Evolutionary conservation across 2,113 vertebrate genomes (phyloP).

Genomic region (Melierax canorus): DNA sequence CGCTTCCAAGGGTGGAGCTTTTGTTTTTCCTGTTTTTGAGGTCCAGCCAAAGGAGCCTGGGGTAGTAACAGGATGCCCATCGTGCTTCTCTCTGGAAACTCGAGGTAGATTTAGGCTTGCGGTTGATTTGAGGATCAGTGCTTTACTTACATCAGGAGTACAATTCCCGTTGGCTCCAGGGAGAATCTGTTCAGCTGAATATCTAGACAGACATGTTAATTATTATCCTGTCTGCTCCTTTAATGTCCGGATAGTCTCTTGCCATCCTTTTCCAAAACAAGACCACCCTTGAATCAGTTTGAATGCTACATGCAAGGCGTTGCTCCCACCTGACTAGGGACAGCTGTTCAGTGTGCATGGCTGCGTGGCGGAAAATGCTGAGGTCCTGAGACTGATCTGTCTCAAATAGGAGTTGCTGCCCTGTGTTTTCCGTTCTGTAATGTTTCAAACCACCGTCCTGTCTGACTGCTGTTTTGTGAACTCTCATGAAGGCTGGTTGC

Average conservation of each 20-base stretch:
- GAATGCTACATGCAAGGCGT: background rate
- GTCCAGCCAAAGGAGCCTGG: background rate
- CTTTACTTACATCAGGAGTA: background rate
- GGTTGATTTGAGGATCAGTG: background rate
- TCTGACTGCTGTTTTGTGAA: background rate
- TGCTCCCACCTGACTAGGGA: background rate
- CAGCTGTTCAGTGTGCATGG: background rate
- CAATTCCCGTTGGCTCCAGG: background rate
- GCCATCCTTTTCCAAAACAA: background rate
- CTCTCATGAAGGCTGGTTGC: background rate
- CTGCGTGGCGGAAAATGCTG: fast-evolving
- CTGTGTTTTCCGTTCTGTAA: background rate
- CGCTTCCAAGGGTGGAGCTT: background rate
- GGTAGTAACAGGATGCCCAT: background rate
- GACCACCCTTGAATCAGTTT: background rate
- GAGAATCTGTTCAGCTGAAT: background rate
- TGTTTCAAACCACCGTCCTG: background rate
- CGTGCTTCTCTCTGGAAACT: background rate
- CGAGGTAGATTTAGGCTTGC: background rate
- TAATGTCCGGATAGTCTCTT: background rate
- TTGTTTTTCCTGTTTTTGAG: background rate
- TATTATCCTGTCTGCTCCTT: background rate
- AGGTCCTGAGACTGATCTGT: background rate
- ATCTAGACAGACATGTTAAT: background rate
- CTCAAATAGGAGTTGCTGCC: background rate